These are phyloP conservation scores for Dendrophyllia cribrosa DNA, from an alignment of 64 coral and sea anemone genomes.

Conservation along the genomic window DNA sequence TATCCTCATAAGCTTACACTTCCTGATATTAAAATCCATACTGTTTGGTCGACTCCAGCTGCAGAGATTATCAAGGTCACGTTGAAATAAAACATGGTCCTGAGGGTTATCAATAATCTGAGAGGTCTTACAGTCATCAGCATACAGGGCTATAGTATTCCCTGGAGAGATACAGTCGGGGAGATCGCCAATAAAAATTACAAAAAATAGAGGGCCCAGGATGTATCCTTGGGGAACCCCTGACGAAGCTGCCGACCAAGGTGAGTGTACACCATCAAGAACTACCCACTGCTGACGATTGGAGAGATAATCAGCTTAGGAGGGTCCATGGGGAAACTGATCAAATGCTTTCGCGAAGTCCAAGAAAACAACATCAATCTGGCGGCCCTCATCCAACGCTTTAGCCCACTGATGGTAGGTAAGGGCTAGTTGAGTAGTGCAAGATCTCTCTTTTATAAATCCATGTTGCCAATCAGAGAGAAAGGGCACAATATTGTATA, in stretches of 20 bases:
- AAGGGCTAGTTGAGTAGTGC: not conserved
- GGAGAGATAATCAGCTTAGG: not conserved
- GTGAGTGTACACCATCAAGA: no score
- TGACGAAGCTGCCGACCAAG: not conserved
- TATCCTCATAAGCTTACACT: slow-evolving; percentile 5
- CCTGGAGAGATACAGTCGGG: not conserved
- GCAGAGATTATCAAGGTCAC: not conserved
- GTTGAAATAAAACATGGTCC: slow-evolving; percentile 9
- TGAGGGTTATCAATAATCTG: not conserved
- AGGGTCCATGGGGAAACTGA: not conserved
- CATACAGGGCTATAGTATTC: slow-evolving; percentile 17
- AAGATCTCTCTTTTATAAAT: not conserved
- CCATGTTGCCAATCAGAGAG: no score
- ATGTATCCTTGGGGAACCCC: not conserved
- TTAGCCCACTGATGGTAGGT: not conserved
- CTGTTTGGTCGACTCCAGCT: not conserved
- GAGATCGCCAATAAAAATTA: not conserved
- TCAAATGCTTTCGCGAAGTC: not conserved
- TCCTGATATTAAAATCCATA: slow-evolving; percentile 3
- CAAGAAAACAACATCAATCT: not conserved
- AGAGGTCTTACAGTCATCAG: not conserved
- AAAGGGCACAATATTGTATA: not conserved
- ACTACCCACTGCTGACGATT: no score
- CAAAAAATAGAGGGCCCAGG: slow-evolving; percentile 2
- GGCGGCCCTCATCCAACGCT: not conserved